phyloP scores from a whole-genome alignment of 2,113 vertebrate genomes.

The Verasper variegatus region DNA sequence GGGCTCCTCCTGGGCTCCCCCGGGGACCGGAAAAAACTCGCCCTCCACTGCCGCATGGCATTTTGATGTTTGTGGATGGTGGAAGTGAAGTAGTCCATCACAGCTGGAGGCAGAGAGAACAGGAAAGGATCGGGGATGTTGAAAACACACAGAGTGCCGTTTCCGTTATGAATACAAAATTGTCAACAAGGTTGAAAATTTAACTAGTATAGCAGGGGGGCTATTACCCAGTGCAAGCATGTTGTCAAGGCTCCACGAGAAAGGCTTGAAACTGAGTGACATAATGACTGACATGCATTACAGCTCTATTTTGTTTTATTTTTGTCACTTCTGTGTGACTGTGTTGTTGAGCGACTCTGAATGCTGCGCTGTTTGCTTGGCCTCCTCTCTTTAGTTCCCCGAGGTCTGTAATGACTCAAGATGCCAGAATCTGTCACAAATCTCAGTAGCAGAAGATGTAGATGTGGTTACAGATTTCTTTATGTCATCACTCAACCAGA shows the following conservation, averaged over 20 bases:
- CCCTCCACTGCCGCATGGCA: too few species aligned
- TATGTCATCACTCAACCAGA: too few species aligned
- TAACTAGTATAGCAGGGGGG: background rate
- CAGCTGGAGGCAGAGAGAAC: background rate
- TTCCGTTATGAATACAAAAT: background rate
- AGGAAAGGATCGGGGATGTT: too few species aligned
- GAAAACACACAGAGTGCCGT: too few species aligned
- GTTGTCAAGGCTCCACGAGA: background rate
- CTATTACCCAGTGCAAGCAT: slow-evolving; percentile 6
- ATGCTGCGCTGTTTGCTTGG: too few species aligned
- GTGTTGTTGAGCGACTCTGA: background rate
- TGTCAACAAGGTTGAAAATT: too few species aligned
- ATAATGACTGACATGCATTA: slow-evolving; percentile 2
- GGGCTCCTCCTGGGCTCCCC: too few species aligned
- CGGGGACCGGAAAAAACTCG: too few species aligned
- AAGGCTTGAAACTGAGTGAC: background rate
- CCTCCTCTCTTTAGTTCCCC: slow-evolving; percentile 16
- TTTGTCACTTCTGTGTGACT: slow-evolving; percentile 4
- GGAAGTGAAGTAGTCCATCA: too few species aligned
- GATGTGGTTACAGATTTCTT: too few species aligned
- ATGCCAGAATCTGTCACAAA: background rate
- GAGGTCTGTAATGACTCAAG: background rate
- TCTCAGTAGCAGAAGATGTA: too few species aligned
- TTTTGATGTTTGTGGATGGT: too few species aligned
- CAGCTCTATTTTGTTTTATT: slow-evolving; percentile 19